phyloP scores from a whole-genome alignment of 2,888 invertebrate genomes.

The Parapristionchus giblindavisi region DNA sequence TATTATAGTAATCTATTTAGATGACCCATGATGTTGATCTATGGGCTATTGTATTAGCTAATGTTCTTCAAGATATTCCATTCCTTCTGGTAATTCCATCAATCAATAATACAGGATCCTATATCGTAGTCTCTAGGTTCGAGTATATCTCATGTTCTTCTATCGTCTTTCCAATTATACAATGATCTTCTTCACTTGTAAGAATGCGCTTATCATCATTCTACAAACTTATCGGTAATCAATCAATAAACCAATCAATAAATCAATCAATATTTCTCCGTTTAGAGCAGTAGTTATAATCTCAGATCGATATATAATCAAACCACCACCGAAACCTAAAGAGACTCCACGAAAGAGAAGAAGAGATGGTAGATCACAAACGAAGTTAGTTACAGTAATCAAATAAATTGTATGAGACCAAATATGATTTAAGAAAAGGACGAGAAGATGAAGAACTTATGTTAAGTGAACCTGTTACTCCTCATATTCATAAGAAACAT shows the following conservation, averaged over 20 bases:
- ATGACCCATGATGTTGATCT: constrained; percentile 70
- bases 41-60: constrained; percentile 72
- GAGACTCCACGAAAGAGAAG: constrained; percentile 29
- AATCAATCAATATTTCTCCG: constrained; percentile 8
- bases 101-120: background rate
- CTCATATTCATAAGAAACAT: background rate
- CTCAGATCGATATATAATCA: constrained; percentile 26
- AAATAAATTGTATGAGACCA: too few species aligned
- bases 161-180: constrained; percentile 90
- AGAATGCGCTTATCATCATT: constrained; percentile 86
- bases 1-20: constrained; percentile 41
- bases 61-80: constrained; percentile 72
- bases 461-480: constrained; percentile 28
- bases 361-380: too few species aligned
- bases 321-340: constrained; percentile 6
- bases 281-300: constrained; percentile 27
- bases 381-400: constrained; percentile 23
- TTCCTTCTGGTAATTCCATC: constrained; percentile 66
- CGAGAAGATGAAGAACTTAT: constrained; percentile 36
- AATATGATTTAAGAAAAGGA: constrained; percentile 15
- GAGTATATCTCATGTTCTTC: constrained; percentile 84
- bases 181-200: constrained; percentile 94
- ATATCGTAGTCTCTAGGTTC: constrained; percentile 53
- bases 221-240: constrained; percentile 72
- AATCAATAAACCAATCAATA: too few species aligned